Percentiles rank a stretch among this genome's conserved stretches.
Conservation (phyloP, 1,140 invertebrate genomes). For the Heterodera schachtii region DNA sequence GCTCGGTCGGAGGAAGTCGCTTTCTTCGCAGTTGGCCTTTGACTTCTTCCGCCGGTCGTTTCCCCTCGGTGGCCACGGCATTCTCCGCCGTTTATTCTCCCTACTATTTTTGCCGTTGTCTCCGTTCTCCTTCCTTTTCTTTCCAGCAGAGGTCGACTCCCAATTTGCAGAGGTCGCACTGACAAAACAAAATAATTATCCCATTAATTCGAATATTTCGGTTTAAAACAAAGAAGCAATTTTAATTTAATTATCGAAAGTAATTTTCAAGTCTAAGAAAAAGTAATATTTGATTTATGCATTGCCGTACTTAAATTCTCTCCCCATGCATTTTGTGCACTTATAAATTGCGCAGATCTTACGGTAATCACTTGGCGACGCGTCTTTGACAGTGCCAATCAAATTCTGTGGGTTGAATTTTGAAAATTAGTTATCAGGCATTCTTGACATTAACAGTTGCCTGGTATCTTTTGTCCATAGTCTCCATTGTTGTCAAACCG, state of each 20-base stretch:
- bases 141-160: too few relatives aligned
- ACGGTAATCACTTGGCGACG: slow-evolving; percentile 55
- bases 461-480: slow-evolving; percentile 45
- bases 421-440: slow-evolving; percentile 15
- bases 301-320: slow-evolving; percentile 31
- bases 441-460: slow-evolving; percentile 30
- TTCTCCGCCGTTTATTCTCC: too few relatives aligned
- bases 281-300: background rate
- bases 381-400: slow-evolving; percentile 58
- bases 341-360: slow-evolving; percentile 60
- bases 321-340: slow-evolving; percentile 50
- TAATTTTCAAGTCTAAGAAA: background rate
- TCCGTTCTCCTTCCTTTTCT: too few relatives aligned
- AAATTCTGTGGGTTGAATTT: slow-evolving; percentile 48
- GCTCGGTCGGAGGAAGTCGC: background rate
- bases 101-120: too few relatives aligned
- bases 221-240: too few relatives aligned
- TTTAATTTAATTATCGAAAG: too few relatives aligned
- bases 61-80: too few relatives aligned
- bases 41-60: too few relatives aligned
- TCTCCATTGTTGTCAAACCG: slow-evolving; percentile 52
- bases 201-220: too few relatives aligned
- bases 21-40: background rate
- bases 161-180: too few relatives aligned
- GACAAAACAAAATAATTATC: too few relatives aligned